Percentiles rank a stretch among this genome's conserved stretches.
These are phyloP conservation scores for Smutsia temminckii DNA, from an alignment of 2,797 vertebrate species.

Conservation along the genomic window DNA sequence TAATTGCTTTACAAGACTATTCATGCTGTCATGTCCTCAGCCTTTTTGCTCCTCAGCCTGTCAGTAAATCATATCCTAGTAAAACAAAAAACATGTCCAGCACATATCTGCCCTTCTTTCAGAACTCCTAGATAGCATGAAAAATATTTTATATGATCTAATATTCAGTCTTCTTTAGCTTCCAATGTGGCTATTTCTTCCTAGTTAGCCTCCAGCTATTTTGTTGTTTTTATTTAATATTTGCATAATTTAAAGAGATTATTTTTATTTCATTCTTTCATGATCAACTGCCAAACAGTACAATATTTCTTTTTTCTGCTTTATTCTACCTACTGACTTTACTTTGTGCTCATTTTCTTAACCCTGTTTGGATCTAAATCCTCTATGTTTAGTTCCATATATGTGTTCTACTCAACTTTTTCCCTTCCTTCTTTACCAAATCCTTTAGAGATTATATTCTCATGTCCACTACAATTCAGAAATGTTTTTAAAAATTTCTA, in stretches of 20 bases:
- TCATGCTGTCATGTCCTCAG: neutral
- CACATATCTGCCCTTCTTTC: neutral
- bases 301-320: neutral
- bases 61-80: neutral
- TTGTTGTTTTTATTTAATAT: constrained; percentile 3
- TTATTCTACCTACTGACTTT: neutral
- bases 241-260: constrained; percentile 7
- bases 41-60: neutral
- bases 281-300: neutral
- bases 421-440: neutral
- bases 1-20: neutral
- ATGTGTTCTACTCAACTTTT: neutral
- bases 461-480: neutral
- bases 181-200: neutral
- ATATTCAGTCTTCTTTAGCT: neutral
- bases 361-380: neutral
- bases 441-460: neutral
- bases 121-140: neutral
- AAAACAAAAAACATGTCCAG: neutral
- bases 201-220: neutral
- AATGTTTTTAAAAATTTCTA: constrained; percentile 27
- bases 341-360: neutral
- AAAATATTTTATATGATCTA: neutral
- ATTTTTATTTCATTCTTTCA: neutral
- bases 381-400: neutral